A percentile compares a stretch with the other conserved stretches of the same genome.
Evolutionary conservation across 2,888 invertebrate species (phyloP).

Genomic region (Sphecodes monilicornis): DNA sequence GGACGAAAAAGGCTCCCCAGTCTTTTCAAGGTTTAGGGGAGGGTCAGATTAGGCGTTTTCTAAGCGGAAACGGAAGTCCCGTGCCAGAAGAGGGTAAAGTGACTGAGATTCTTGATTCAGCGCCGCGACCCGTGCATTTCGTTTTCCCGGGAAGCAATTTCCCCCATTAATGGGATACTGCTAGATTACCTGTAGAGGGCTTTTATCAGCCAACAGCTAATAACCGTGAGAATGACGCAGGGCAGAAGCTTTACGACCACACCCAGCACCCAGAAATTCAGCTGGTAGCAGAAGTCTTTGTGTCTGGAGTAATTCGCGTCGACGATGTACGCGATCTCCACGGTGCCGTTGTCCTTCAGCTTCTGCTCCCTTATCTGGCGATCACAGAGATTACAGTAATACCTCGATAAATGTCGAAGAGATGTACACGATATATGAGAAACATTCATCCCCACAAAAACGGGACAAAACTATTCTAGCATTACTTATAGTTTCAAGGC

Average conservation of each 20-base stretch:
- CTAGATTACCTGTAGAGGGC: conserved; percentile 87
- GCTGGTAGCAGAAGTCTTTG: conserved; percentile 87
- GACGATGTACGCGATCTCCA: conserved; percentile 78
- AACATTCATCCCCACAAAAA: neutral
- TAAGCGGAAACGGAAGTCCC: neutral
- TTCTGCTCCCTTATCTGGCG: conserved; percentile 74
- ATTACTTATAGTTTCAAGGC: no score
- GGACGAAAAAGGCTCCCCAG: neutral
- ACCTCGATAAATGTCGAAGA: neutral
- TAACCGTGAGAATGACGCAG: conserved; percentile 91
- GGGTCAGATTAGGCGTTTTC: neutral
- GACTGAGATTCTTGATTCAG: neutral
- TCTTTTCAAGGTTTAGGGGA: neutral
- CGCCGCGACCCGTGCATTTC: neutral
- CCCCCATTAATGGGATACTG: neutral
- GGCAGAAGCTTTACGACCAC: conserved; percentile 93
- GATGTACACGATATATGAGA: neutral
- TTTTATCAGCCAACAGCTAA: conserved; percentile 89
- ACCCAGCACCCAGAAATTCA: conserved; percentile 93
- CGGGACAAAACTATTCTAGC: neutral
- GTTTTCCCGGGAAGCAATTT: neutral
- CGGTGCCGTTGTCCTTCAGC: conserved; percentile 70
- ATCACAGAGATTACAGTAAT: conserved; percentile 1
- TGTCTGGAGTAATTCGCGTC: conserved; percentile 86
- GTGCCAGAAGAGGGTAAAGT: neutral